Evolutionary conservation across 2,113 vertebrate species (phyloP).

Genomic region (Lontra canadensis): DNA sequence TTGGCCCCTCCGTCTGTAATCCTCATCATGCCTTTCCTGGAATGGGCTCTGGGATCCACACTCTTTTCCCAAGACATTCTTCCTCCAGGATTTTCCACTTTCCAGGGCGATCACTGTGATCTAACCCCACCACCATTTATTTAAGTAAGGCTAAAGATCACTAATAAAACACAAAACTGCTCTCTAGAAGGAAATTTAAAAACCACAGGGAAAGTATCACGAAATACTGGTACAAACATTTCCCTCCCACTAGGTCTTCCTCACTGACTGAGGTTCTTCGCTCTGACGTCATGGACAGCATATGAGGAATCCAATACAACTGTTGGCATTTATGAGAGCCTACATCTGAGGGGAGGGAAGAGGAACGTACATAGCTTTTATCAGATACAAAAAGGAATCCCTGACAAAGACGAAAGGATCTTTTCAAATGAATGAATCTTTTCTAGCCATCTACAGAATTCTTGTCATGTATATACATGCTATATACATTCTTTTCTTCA

Average conservation of each 20-base stretch:
- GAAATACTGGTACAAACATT: background rate
- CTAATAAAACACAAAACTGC: conserved; percentile 9
- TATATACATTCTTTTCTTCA: background rate
- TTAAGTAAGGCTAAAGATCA: background rate
- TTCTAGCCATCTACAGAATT: conserved; percentile 39
- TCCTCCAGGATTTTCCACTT: background rate
- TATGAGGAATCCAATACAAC: background rate
- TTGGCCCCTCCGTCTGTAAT: background rate
- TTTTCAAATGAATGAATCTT: conserved; percentile 13
- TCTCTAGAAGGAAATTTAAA: background rate
- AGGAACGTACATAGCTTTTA: background rate
- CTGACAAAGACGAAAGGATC: background rate
- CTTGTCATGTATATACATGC: background rate
- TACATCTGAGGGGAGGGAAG: background rate
- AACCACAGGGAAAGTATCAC: background rate
- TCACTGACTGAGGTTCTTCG: background rate
- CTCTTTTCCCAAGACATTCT: background rate
- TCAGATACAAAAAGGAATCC: background rate
- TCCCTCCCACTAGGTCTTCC: background rate
- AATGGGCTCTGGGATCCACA: background rate
- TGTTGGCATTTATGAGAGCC: background rate
- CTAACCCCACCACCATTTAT: background rate
- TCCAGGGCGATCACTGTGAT: background rate
- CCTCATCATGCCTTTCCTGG: background rate
- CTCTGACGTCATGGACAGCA: background rate